phyloP scores from a whole-genome alignment of 2,888 invertebrate species.

The Hydriomena furcata region DNA sequence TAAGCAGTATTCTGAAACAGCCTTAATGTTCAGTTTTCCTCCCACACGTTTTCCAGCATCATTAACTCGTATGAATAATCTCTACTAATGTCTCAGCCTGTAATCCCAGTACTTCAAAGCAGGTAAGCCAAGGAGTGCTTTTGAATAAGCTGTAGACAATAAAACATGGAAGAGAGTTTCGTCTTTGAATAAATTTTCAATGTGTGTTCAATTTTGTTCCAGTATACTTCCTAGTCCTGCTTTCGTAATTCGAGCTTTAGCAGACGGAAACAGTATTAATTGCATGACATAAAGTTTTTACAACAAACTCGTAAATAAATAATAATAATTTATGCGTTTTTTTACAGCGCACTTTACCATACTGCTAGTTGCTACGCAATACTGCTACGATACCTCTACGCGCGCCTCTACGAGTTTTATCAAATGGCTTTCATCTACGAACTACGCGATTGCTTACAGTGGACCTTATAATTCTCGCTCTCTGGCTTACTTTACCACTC shows the following conservation, averaged over 20 bases:
- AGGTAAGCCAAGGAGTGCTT: slow-evolving; percentile 15
- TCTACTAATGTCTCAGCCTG: slow-evolving; percentile 38
- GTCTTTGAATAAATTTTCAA: no score
- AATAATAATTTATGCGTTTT: no score
- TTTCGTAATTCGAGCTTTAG: no score
- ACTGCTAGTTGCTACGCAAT: background rate
- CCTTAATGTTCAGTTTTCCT: slow-evolving; percentile 10
- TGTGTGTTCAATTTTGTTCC: no score
- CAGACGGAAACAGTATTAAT: no score
- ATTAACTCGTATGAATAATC: slow-evolving; percentile 40
- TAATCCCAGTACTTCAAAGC: slow-evolving; percentile 38
- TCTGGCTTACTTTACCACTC: background rate
- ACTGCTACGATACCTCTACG: background rate
- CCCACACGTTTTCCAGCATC: slow-evolving; percentile 19
- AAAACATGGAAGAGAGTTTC: no score
- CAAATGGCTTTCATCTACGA: background rate
- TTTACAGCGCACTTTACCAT: no score
- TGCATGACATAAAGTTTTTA: no score
- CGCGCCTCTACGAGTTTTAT: background rate
- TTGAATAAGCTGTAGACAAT: background rate
- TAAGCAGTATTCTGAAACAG: no score
- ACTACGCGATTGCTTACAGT: background rate
- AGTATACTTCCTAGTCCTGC: no score
- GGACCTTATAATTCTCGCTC: background rate
- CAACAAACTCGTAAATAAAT: no score